Evolutionary conservation across 1,140 invertebrate genomes (phyloP).

Genomic region (Sitodiplosis mosellana): DNA sequence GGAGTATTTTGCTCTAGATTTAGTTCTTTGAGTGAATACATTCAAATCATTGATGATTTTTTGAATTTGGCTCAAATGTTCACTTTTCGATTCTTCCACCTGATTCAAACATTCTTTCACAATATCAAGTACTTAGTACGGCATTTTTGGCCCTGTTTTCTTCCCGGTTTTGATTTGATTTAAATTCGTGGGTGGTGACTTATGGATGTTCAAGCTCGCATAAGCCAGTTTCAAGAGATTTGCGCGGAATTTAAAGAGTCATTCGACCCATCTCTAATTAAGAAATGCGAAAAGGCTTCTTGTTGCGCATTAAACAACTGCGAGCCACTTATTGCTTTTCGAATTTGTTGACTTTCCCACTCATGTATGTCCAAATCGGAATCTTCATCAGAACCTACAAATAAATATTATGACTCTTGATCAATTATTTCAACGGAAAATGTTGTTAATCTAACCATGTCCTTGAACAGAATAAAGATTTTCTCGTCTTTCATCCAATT

Average conservation of each 20-base stretch:
- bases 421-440: constrained; percentile 1
- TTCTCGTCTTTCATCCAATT: constrained; percentile 59
- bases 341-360: constrained; percentile 86
- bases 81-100: constrained; percentile 37
- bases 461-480: constrained; percentile 61
- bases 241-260: constrained; percentile 14
- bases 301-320: constrained; percentile 33
- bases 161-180: constrained; percentile 14
- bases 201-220: constrained; percentile 14
- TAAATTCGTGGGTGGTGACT: constrained; percentile 8
- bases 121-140: constrained; percentile 37
- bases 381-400: constrained; percentile 36
- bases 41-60: constrained; percentile 34
- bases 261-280: constrained; percentile 15
- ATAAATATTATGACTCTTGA: constrained; percentile 6
- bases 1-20: constrained; percentile 41
- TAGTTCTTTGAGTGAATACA: constrained; percentile 37
- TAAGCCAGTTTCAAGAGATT: constrained; percentile 21
- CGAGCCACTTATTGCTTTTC: constrained; percentile 75
- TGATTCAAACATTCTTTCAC: constrained; percentile 35
- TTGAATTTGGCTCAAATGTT: constrained; percentile 30
- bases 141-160: constrained; percentile 29
- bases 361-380: constrained; percentile 67
- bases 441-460: constrained; percentile 34
- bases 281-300: constrained; percentile 20